A percentile compares a stretch with the other conserved stretches of the same genome.
These are phyloP conservation scores for Mormyrus iriodes DNA, from an alignment of 2,113 vertebrate species.

Conservation along the genomic window DNA sequence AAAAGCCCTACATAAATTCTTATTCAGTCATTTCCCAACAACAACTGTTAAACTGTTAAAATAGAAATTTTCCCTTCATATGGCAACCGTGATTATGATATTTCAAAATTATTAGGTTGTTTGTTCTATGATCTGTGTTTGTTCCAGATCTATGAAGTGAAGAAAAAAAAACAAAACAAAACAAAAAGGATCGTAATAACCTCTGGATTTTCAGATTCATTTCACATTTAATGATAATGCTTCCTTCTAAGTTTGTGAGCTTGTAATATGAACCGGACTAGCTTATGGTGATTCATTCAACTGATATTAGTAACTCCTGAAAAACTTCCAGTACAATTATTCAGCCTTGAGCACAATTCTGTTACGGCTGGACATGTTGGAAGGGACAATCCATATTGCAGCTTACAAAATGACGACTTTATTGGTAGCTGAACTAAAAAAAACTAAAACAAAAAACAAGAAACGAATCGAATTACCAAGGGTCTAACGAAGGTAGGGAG, in stretches of 20 bases:
- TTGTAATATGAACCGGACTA: neutral
- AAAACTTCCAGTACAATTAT: neutral
- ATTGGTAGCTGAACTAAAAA: no score
- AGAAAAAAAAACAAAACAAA: neutral
- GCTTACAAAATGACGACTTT: no score
- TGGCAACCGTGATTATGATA: neutral
- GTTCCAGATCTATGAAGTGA: neutral
- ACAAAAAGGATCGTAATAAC: neutral
- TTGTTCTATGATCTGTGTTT: neutral
- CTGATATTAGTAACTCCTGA: neutral
- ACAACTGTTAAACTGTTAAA: neutral
- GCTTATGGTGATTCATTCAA: neutral
- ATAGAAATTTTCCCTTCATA: neutral
- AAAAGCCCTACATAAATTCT: neutral
- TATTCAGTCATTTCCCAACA: neutral
- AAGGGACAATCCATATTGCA: no score
- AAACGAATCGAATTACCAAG: no score
- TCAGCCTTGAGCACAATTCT: neutral
- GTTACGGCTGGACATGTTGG: no score
- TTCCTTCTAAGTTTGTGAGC: neutral
- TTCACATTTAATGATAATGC: neutral
- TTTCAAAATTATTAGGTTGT: neutral
- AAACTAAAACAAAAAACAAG: no score
- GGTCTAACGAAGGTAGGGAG: no score
- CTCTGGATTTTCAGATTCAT: neutral